These are phyloP conservation scores for Dugesia japonica DNA, from an alignment of 2,888 invertebrate genomes.

Conservation along the genomic window DNA sequence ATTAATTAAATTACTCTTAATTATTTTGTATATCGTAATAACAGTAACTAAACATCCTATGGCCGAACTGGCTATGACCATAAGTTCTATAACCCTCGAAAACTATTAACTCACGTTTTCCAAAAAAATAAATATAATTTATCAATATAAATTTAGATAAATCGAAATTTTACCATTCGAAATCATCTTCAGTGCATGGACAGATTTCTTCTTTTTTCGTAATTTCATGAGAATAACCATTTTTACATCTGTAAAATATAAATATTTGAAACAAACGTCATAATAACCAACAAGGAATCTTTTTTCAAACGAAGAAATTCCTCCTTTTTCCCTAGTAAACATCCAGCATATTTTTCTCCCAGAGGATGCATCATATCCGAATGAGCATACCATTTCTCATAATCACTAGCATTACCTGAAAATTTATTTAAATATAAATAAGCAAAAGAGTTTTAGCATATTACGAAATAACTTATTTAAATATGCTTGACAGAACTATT, in stretches of 20 bases:
- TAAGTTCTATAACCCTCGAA: too few relatives aligned
- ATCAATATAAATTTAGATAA: background rate
- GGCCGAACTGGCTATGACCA: too few relatives aligned
- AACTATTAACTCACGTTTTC: too few relatives aligned
- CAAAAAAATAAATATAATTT: background rate
- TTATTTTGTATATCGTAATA: too few relatives aligned
- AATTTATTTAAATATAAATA: too few relatives aligned
- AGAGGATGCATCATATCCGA: slow-evolving; percentile 37
- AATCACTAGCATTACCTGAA: slow-evolving; percentile 38
- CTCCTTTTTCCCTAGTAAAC: slow-evolving; percentile 41
- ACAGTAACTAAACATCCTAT: too few relatives aligned
- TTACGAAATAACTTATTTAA: too few relatives aligned
- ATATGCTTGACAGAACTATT: too few relatives aligned
- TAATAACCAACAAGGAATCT: slow-evolving; percentile 41
- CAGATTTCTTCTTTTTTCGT: slow-evolving; percentile 37
- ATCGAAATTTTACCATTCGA: slow-evolving; percentile 41
- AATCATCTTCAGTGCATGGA: slow-evolving; percentile 43
- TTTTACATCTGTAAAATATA: slow-evolving; percentile 41
- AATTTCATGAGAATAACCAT: slow-evolving; percentile 39
- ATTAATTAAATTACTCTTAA: too few relatives aligned
- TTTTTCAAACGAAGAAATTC: slow-evolving; percentile 40
- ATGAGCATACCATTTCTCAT: slow-evolving; percentile 42
- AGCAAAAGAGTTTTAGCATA: too few relatives aligned
- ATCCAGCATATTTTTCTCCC: slow-evolving; percentile 38
- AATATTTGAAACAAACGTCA: background rate